phyloP scores from a whole-genome alignment of 2,888 invertebrate species.

The Hyposoter dolosus region DNA sequence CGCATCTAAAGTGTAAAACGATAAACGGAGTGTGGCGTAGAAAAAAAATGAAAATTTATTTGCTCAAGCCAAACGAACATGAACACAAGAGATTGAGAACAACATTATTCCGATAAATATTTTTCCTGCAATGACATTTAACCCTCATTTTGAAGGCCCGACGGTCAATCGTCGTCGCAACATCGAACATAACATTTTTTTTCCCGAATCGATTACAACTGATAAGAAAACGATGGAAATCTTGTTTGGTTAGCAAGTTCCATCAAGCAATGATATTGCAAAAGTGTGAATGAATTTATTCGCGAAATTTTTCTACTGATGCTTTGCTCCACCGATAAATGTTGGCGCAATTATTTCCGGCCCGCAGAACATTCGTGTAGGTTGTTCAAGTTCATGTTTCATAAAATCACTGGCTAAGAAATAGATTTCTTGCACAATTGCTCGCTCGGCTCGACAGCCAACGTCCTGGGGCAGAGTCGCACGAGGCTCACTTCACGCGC shows the following conservation, averaged over 20 bases:
- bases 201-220: background rate
- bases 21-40: background rate
- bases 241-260: background rate
- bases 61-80: background rate
- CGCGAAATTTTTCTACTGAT: background rate
- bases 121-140: constrained; percentile 12
- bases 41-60: background rate
- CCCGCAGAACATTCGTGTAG: background rate
- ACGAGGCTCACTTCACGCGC: background rate
- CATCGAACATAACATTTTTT: no score
- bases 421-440: background rate
- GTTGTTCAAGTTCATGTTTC: constrained; percentile 31
- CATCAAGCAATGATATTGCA: background rate
- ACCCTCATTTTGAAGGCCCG: background rate
- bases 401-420: background rate
- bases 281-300: background rate
- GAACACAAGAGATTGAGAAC: background rate
- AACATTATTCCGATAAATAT: constrained; percentile 12
- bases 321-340: background rate
- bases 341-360: background rate
- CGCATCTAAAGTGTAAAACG: background rate
- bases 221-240: background rate
- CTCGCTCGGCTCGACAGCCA: background rate
- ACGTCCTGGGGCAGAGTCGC: background rate
- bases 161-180: background rate